Conservation (phyloP, 2,888 invertebrate species). For the Zygothrica quintamaculata region DNA sequence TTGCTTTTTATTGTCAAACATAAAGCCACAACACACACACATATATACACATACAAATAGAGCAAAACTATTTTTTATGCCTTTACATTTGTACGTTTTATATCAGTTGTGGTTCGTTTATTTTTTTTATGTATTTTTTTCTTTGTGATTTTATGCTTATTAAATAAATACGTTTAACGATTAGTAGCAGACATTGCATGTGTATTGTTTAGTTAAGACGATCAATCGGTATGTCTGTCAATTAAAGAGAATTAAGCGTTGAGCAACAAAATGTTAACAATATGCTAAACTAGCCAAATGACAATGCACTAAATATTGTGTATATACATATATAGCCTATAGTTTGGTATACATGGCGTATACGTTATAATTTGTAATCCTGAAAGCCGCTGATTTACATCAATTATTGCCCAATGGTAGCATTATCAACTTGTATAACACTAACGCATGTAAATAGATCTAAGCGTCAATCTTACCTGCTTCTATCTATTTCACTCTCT, state of each 20-base stretch:
- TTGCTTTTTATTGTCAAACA: conserved; percentile 35
- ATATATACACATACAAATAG: conserved; percentile 15
- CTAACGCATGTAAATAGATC: conserved; percentile 65
- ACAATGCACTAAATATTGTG: background rate
- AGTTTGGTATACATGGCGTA: conserved; percentile 14
- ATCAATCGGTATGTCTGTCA: conserved; percentile 17
- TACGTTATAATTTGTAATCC: conserved; percentile 20
- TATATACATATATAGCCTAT: background rate
- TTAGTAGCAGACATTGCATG: conserved; percentile 24
- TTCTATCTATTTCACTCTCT: too few species aligned
- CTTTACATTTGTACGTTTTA: conserved; percentile 23
- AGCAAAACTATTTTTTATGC: conserved; percentile 31
- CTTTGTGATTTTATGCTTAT: conserved; percentile 40
- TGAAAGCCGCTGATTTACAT: conserved; percentile 49
- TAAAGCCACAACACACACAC: conserved; percentile 15
- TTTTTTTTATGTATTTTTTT: conserved; percentile 12
- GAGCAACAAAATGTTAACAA: too few species aligned
- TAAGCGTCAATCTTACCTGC: conserved; percentile 24
- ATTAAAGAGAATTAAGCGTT: background rate
- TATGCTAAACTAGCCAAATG: conserved; percentile 7
- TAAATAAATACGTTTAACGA: conserved; percentile 42
- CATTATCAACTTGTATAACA: conserved; percentile 40
- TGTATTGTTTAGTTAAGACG: conserved; percentile 15
- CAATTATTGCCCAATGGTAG: conserved; percentile 47
- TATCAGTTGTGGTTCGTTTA: conserved; percentile 3